These are phyloP conservation scores for Agrypnia vestita DNA, from an alignment of 1,140 invertebrate species.

Conservation along the genomic window DNA sequence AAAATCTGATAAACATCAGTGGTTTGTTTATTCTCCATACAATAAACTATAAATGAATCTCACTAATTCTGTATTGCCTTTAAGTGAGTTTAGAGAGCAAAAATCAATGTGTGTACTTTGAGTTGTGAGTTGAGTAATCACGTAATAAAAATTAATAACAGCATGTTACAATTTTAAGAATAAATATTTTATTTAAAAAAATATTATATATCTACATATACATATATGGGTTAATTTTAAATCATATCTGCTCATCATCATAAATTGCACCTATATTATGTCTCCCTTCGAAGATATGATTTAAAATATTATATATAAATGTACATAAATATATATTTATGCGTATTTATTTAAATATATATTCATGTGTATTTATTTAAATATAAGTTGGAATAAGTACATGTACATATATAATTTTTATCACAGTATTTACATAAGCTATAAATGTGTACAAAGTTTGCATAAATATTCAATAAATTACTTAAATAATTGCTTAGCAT, in stretches of 20 bases:
- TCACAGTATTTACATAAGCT: conserved; percentile 52
- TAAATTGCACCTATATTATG: conserved; percentile 60
- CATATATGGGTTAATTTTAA: neutral
- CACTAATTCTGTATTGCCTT: too few relatives aligned
- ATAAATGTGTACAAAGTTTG: conserved; percentile 7
- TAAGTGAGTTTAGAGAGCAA: too few relatives aligned
- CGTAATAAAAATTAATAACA: neutral
- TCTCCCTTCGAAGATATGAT: conserved; percentile 48
- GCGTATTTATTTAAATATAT: conserved; percentile 14
- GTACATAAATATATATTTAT: conserved; percentile 23
- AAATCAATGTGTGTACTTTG: too few relatives aligned
- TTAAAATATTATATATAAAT: neutral
- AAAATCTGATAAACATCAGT: too few relatives aligned
- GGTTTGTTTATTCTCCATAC: too few relatives aligned
- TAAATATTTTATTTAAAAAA: conserved; percentile 39
- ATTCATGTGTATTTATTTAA: conserved; percentile 6
- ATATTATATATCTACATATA: conserved; percentile 39
- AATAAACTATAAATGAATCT: too few relatives aligned
- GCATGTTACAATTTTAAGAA: conserved; percentile 17
- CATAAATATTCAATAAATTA: conserved; percentile 64
- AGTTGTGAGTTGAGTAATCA: neutral
- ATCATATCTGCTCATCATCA: conserved; percentile 31
- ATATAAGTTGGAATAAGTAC: conserved; percentile 20
- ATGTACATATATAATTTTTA: conserved; percentile 45
- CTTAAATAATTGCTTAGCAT: conserved; percentile 87